Percentiles rank a stretch among this genome's conserved stretches.
These are phyloP conservation scores for Etia nguti DNA, from an alignment of 2,113 vertebrate species.

Conservation along the genomic window DNA sequence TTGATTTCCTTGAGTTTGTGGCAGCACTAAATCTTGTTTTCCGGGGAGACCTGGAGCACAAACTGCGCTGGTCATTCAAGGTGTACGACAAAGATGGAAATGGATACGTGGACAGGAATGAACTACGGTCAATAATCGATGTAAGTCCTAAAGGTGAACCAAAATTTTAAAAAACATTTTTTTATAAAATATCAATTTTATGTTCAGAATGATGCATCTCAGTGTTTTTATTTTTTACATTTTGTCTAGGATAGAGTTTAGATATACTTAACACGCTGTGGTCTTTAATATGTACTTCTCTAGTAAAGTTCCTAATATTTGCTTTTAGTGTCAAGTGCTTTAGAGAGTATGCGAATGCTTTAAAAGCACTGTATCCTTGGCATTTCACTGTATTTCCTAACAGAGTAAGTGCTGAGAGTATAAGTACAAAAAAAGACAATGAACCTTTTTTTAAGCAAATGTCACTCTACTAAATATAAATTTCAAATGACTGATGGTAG, in stretches of 20 bases:
- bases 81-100: constrained; percentile 73
- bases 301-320: not conserved
- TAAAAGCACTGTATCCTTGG: not conserved
- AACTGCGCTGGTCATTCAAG: constrained; percentile 76
- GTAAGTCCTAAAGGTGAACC: constrained; percentile 25
- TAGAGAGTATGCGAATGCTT: not conserved
- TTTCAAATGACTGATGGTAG: not conserved
- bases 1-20: constrained; percentile 77
- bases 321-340: not conserved
- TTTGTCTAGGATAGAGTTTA: not conserved
- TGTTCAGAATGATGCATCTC: not conserved
- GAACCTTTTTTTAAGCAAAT: not conserved
- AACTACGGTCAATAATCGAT: constrained; percentile 67
- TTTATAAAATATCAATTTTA: not conserved
- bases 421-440: not conserved
- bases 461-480: not conserved
- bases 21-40: constrained; percentile 72
- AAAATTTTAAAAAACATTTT: not conserved
- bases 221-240: too few relatives aligned
- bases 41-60: constrained; percentile 71
- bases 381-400: not conserved
- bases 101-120: constrained; percentile 64
- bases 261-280: not conserved
- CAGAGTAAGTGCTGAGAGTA: not conserved
- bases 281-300: not conserved